Percentiles rank a stretch among this genome's conserved stretches.
phyloP scores from a whole-genome alignment of 2,113 vertebrate genomes.

The Crotalus horridus region DNA sequence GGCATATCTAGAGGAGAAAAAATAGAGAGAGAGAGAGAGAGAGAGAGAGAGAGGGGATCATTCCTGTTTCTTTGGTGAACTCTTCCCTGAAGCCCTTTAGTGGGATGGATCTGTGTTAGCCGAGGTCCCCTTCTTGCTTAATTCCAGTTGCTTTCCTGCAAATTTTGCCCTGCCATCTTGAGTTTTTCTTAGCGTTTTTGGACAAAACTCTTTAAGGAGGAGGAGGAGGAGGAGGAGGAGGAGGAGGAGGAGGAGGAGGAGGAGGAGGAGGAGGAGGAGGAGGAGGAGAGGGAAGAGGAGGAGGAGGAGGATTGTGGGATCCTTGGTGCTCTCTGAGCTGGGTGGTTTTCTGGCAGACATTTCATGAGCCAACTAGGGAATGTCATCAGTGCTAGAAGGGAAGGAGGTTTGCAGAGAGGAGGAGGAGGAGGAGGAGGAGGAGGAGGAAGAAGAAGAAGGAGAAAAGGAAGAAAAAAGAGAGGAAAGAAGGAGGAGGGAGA shows the following conservation, averaged over 20 bases:
- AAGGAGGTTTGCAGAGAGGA: too few relatives aligned
- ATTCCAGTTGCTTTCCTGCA: background rate
- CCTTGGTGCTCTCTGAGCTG: too few relatives aligned
- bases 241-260: too few relatives aligned
- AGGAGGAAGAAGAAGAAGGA: rapidly evolving
- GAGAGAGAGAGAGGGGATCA: background rate
- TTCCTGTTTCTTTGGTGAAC: background rate
- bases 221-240: background rate
- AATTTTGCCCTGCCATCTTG: background rate
- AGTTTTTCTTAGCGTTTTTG: background rate
- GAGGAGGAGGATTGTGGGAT: too few relatives aligned
- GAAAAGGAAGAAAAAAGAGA: too few relatives aligned
- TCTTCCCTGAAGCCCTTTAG: background rate
- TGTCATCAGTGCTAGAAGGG: too few relatives aligned
- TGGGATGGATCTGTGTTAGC: background rate
- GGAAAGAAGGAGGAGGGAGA: too few relatives aligned
- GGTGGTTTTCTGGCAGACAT: too few relatives aligned
- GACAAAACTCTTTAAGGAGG: too few relatives aligned
- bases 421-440: background rate
- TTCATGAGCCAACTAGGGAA: too few relatives aligned
- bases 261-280: too few relatives aligned
- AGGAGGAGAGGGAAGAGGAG: too few relatives aligned
- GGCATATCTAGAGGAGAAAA: constrained; percentile 32
- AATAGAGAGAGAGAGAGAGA: background rate
- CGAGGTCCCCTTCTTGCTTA: background rate